These are phyloP conservation scores for Heliconius congener DNA, from an alignment of 1,140 invertebrate species.

Conservation along the genomic window DNA sequence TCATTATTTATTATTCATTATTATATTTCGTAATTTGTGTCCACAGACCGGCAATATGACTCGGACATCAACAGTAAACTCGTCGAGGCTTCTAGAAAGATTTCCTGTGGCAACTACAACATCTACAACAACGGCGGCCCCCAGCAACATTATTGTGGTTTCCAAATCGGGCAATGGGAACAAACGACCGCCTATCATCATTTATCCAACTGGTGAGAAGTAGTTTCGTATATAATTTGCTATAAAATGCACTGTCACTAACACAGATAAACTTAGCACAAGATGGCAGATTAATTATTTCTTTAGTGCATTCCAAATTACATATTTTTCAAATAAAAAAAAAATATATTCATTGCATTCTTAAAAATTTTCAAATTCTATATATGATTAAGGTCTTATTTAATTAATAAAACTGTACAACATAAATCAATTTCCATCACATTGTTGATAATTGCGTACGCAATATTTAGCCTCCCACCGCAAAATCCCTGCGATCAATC, in stretches of 20 bases:
- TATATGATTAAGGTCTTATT: too few species aligned
- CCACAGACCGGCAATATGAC: slow-evolving; percentile 46
- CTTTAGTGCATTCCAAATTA: neutral
- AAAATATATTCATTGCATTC: too few species aligned
- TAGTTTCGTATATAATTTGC: neutral
- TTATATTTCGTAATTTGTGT: neutral
- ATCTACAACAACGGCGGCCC: slow-evolving; percentile 42
- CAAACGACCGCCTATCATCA: slow-evolving; percentile 71
- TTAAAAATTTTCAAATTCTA: too few species aligned
- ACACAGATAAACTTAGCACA: neutral
- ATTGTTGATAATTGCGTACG: neutral
- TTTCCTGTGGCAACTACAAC: slow-evolving; percentile 47
- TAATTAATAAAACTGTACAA: neutral
- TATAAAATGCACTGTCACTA: neutral
- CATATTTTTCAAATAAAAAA: too few species aligned
- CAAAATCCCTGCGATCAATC: neutral
- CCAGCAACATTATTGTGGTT: slow-evolving; percentile 46
- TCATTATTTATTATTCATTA: too few species aligned
- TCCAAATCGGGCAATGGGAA: slow-evolving; percentile 60
- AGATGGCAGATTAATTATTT: neutral
- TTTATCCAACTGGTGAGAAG: slow-evolving; percentile 68
- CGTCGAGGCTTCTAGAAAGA: slow-evolving; percentile 52
- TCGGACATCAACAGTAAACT: slow-evolving; percentile 46
- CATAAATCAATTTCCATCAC: neutral
- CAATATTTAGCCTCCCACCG: neutral